Evolutionary conservation across 2,888 invertebrate species (phyloP), one percentile per base, ranked within the genome.

Genomic region (Drosophila recens): DNA sequence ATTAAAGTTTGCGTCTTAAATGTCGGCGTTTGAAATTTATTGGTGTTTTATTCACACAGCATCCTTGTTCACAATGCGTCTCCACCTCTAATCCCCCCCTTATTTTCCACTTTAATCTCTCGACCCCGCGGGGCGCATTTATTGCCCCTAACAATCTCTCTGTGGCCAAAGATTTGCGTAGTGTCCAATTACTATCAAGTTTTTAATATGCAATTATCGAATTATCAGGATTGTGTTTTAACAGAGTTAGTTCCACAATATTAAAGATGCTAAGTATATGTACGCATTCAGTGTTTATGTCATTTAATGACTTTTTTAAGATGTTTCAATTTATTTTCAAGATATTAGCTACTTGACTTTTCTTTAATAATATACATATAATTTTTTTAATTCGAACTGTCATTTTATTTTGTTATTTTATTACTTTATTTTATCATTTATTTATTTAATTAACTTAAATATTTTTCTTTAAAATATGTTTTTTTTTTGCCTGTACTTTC

Each of bases 1-100:
- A 87, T 87, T 86, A 90, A 89, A 90, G 89, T 84, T 86, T 84
- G 87, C 87, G 82, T 80, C 87, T 80, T 71, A 82, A 86, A 86
- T 81, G 89, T 84, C 83, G 86, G 76, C 80, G 72, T 82, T 82
- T 71, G 86, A 67, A 83, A 89, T 87, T 90, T 89, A 90, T 89
- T 89, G 76, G 71, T 56, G 78, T 87, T 87, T 80, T 84, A 88
- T 88, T 79, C 87, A 34, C 66, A 46, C 69, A 53, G 62, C 72
- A 68, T 67, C 68, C 72, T 65, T 68, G 72, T 38, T 48, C 54
- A 54, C 42, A 48, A 23, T 43, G 10, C 27, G 42, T 17, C 42
- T 17, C 53, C 33, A 30, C 3, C 23, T 6, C 9, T 10, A 4
- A 30, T 9, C 15, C 33, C 13, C 13, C n/a, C 36, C 52, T n/a